Evolutionary conservation across 2,113 vertebrate species (phyloP).

Genomic region (Halichoeres trimaculatus): DNA sequence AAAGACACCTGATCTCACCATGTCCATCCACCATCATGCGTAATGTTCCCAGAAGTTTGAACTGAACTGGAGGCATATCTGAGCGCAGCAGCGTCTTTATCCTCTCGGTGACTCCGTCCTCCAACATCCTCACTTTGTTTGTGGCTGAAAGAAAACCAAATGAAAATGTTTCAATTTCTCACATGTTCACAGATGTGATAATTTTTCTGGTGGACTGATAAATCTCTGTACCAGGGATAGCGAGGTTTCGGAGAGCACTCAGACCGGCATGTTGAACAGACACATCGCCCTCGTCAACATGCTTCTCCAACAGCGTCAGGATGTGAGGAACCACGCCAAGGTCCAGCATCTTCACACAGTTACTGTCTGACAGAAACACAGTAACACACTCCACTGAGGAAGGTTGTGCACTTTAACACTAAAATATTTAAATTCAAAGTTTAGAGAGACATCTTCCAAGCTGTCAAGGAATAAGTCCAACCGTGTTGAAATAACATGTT

Average conservation of each 20-base stretch:
- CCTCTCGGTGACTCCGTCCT: constrained; percentile 83
- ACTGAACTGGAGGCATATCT: constrained; percentile 89
- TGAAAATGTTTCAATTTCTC: too few species aligned
- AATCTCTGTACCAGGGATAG: constrained; percentile 83
- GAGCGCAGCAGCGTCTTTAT: constrained; percentile 87
- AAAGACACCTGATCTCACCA: constrained; percentile 72
- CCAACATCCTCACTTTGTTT: constrained; percentile 88
- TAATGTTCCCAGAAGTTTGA: constrained; percentile 88
- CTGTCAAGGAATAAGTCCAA: too few species aligned
- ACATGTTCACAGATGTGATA: too few species aligned
- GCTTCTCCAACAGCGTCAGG: constrained; percentile 87
- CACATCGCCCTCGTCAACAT: constrained; percentile 83
- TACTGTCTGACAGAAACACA: constrained; percentile 82
- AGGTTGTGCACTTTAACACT: too few species aligned
- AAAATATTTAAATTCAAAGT: too few species aligned
- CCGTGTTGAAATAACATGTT: too few species aligned
- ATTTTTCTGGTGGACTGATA: too few species aligned
- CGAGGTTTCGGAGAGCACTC: constrained; percentile 89
- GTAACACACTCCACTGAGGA: background rate
- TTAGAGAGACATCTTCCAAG: too few species aligned
- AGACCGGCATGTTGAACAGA: constrained; percentile 90
- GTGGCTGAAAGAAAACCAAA: constrained; percentile 62
- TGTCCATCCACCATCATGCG: constrained; percentile 90
- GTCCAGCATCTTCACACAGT: constrained; percentile 89
- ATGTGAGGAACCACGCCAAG: constrained; percentile 88